Conservation (phyloP, 2,797 vertebrate genomes). For the Remorina albescens region DNA sequence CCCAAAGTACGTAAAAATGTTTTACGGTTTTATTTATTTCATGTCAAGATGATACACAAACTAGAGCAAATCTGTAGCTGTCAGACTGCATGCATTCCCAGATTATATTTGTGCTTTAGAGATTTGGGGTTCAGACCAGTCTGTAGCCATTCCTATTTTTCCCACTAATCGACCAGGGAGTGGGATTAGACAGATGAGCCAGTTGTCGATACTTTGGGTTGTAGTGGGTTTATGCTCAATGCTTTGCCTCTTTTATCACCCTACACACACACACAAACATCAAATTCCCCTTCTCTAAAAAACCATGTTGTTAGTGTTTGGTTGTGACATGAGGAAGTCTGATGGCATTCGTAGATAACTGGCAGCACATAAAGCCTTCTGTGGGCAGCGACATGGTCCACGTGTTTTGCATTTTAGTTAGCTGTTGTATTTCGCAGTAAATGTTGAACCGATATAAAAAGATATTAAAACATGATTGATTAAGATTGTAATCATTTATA, state of each 20-base stretch:
- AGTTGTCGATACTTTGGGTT: slow-evolving; percentile 58
- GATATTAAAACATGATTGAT: slow-evolving; percentile 24
- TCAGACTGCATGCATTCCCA: slow-evolving; percentile 32
- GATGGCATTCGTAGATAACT: slow-evolving; percentile 12
- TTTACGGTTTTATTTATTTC: slow-evolving; percentile 6
- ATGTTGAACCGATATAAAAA: slow-evolving; percentile 1
- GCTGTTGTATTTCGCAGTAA: slow-evolving; percentile 18
- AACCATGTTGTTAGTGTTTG: slow-evolving; percentile 17
- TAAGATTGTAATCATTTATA: slow-evolving; percentile 44
- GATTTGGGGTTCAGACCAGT: slow-evolving; percentile 55
- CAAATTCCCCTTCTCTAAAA: slow-evolving; percentile 12
- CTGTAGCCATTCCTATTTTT: slow-evolving; percentile 66
- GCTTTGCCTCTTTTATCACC: slow-evolving; percentile 43
- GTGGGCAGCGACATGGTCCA: neutral
- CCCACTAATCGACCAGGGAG: slow-evolving; percentile 71
- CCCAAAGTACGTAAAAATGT: too few species aligned
- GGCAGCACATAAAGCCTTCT: slow-evolving; percentile 32
- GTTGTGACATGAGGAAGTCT: slow-evolving; percentile 43
- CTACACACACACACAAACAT: slow-evolving; percentile 22
- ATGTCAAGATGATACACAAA: slow-evolving; percentile 29
- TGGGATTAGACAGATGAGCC: slow-evolving; percentile 73
- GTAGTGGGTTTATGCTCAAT: slow-evolving; percentile 36
- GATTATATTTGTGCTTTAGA: slow-evolving; percentile 62
- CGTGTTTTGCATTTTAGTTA: slow-evolving; percentile 41
- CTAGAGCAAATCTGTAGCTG: slow-evolving; percentile 62